Evolutionary conservation across 2,888 invertebrate species (phyloP), one percentile per base, ranked within the genome.

Genomic region (Ichneumoninae sp.): DNA sequence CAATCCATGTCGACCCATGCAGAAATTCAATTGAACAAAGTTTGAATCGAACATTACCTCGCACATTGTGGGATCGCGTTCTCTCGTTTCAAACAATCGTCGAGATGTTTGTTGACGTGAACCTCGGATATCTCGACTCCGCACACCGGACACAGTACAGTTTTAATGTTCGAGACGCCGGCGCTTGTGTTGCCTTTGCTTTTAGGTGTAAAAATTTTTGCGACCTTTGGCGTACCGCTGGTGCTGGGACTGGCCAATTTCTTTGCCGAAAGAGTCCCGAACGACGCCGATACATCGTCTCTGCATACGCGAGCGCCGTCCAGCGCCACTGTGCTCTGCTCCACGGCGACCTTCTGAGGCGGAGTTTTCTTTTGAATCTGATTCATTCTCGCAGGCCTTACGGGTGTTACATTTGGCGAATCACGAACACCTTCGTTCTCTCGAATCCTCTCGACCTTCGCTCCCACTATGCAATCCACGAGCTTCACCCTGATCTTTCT

Each of bases 141-240:
- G 84, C 95, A 95, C 0, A 95, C 94, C 19, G 95, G 95, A 88
- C 95, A 95, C 1, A 90, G 85, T 1, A 94, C 94, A 83, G 86
- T 86, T 36, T 90, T 88, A n/a, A 52, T 69, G 0, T 8, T 69
- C 6, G 65, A 44, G 40, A 47, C 19, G 1, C 82, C 84, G 4
- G 83, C 74, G 8, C 44, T 47, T 16, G 60, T 7, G 33, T 74
- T 69, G 82, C 89, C 90, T 60, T 80, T 88, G 85, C 87, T 90
- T 78, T 90, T 91, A 3, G 91, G 90, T 13, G 91, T 90, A 78
- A 93, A 92, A 66, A 90, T 89, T 60, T 86, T 80, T 10, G 90
- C 86, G 65, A 91, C 80, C 69, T 86, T 90, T 0, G 83, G 47
- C 7, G 78, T 82, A 4, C 83, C 76, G 84, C 89, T 91, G 5